Evolutionary conservation across 1,140 invertebrate species (phyloP), one percentile per base, ranked within the genome.

Genomic region (Brachionus asplanchnoidis): DNA sequence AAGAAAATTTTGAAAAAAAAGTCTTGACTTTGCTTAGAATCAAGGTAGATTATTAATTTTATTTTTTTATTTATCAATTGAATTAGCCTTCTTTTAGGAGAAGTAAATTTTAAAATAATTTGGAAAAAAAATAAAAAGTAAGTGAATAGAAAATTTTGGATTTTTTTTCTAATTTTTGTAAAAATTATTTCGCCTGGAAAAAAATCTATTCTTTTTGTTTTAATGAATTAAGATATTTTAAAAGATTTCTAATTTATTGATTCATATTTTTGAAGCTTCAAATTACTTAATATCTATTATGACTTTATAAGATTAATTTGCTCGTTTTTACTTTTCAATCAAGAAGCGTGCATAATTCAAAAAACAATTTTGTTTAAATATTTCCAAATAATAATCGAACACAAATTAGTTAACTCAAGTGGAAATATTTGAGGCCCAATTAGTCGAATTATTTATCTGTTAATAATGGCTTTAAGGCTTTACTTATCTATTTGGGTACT

Each of bases 401-500:
- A 42, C 14, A 73, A 73, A 42, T 68, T 68, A 32, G 68, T 73
- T 42, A 44, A 73, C 17, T 73, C 68, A 73, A 73, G 32, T 73
- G 40, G 68, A 73, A 60, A 40, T 40, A 40, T 14, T 40, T 17
- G 32, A 73, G 17, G 7, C 17, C 14, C 68, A 40, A 73, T 42
- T 73, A 73, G 36, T 73, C 68, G 17, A 73, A 42, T 42, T 42
- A 73, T 44, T 73, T 73, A 73, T 73, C 68, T 73, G 68, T 73
- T 40, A 73, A 73, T 73, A 73, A 73, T 73, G 12, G 40, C 40
- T 73, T 73, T 7, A 73, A 73, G 68, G 36, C 28, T 44, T 73
- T 12, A 68, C 66, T 68, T 68, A 68, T 68, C 66, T 68, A 68
- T 68, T 68, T 68, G 66, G 32, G 66, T 17, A 32, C 26, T 32